Percentiles rank a stretch among this genome's conserved stretches.
Conservation (phyloP, 2,113 vertebrate species). For the Lophius piscatorius region DNA sequence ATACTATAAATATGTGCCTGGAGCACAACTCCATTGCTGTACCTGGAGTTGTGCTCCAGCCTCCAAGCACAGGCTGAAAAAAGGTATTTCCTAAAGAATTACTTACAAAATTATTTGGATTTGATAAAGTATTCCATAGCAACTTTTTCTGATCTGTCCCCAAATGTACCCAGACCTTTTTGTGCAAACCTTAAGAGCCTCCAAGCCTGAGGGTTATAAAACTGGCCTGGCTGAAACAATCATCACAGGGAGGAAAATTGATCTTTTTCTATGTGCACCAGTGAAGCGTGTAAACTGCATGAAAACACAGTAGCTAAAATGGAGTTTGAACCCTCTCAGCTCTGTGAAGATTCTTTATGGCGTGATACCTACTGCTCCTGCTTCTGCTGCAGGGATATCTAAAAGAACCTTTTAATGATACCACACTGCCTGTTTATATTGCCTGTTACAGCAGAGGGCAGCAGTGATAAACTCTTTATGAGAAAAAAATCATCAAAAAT, state of each 20-base stretch:
- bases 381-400: constrained; percentile 1
- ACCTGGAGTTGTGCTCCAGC: no score
- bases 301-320: background rate
- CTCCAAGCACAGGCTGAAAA: constrained; percentile 14
- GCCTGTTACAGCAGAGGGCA: constrained; percentile 63
- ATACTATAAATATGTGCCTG: no score
- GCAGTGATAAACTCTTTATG: constrained; percentile 52
- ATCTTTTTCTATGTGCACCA: background rate
- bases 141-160: background rate
- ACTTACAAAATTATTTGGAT: constrained; percentile 34
- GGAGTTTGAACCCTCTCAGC: background rate
- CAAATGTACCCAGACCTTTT: background rate
- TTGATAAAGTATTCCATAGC: constrained; percentile 22
- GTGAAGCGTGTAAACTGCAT: background rate
- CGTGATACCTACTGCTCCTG: constrained; percentile 15
- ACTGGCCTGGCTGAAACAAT: background rate
- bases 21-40: no score
- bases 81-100: constrained; percentile 27
- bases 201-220: constrained; percentile 15
- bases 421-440: constrained; percentile 1
- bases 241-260: background rate
- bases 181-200: constrained; percentile 1
- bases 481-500: no score
- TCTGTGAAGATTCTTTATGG: constrained; percentile 13
- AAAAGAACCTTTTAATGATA: constrained; percentile 44